phyloP scores from a whole-genome alignment of 2,888 invertebrate species.

The Salticus scenicus region DNA sequence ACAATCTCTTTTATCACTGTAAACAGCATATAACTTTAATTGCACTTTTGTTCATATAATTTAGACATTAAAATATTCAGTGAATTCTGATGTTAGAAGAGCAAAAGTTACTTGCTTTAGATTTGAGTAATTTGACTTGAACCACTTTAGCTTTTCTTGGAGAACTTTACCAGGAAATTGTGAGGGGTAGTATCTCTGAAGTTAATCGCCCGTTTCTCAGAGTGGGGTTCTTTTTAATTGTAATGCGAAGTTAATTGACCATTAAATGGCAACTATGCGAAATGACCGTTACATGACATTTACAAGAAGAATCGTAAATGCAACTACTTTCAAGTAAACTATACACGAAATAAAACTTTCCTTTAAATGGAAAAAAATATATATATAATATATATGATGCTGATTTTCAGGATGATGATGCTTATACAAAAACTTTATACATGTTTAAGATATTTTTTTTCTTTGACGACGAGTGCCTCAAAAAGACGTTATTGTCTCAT shows the following conservation, averaged over 20 bases:
- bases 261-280: conserved; percentile 26
- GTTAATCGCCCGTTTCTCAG: conserved; percentile 31
- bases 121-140: neutral
- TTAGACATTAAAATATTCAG: neutral
- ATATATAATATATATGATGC: no score
- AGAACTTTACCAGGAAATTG: neutral
- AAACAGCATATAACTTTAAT: neutral
- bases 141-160: neutral
- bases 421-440: no score
- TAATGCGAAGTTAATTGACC: conserved; percentile 29
- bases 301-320: neutral
- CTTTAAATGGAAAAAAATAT: no score
- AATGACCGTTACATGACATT: conserved; percentile 29
- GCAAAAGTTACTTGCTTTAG: neutral
- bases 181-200: neutral
- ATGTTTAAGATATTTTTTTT: no score
- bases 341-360: no score
- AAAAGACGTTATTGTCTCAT: no score
- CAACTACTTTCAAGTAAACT: no score
- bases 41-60: neutral
- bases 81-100: neutral
- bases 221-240: conserved; percentile 33
- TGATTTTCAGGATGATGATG: no score
- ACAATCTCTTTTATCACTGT: neutral
- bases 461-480: no score